Percentiles rank a stretch among this genome's conserved stretches.
These are phyloP conservation scores for Crenichthys baileyi DNA, from an alignment of 2,797 vertebrate species.

Conservation along the genomic window DNA sequence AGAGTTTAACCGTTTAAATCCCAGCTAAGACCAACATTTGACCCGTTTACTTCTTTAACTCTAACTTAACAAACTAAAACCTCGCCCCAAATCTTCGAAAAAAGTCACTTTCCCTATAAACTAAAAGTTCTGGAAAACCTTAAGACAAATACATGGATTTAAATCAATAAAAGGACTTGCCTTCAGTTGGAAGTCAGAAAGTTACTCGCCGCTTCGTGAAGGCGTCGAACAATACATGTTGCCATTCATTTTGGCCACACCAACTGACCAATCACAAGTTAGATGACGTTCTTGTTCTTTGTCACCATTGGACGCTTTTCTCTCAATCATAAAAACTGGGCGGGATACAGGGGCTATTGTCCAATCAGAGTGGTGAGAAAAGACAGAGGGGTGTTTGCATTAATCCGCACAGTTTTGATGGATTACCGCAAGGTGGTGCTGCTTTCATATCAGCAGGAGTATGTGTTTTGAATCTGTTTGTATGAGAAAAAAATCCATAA, in stretches of 20 bases:
- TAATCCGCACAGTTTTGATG: slow-evolving; percentile 28
- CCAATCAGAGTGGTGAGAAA: slow-evolving; percentile 52
- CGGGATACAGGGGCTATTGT: background rate
- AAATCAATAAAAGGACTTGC: slow-evolving; percentile 1
- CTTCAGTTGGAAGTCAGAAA: slow-evolving; percentile 42
- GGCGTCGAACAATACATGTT: slow-evolving; percentile 64
- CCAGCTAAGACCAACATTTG: slow-evolving; percentile 30
- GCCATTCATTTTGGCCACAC: slow-evolving; percentile 53
- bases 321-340: slow-evolving; percentile 27
- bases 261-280: slow-evolving; percentile 59
- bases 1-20: slow-evolving; percentile 69
- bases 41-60: background rate
- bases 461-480: background rate
- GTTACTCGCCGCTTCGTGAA: slow-evolving; percentile 34
- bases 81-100: background rate
- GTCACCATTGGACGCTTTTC: background rate
- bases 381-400: background rate
- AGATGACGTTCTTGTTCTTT: background rate
- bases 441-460: slow-evolving; percentile 16
- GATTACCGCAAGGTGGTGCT: slow-evolving; percentile 34
- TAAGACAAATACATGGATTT: background rate
- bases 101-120: background rate
- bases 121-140: background rate
- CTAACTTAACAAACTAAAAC: background rate
- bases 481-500: background rate